Conservation (phyloP, 2,113 vertebrate species). For the Oceanites oceanicus region DNA sequence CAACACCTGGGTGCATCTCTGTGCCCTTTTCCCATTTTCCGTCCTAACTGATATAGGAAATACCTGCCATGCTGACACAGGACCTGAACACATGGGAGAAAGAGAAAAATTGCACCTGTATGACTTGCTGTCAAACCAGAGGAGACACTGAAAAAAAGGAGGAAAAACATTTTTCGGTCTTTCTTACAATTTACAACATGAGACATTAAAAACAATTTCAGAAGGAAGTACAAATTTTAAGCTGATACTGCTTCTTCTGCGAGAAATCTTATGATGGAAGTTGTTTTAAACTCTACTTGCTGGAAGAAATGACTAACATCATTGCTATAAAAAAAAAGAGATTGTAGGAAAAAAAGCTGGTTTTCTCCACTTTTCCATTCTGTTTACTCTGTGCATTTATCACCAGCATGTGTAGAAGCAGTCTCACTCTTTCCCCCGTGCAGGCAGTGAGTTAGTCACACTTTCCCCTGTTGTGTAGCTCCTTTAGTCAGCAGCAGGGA, state of each 20-base stretch:
- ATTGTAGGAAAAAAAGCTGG: background rate
- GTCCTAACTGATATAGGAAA: background rate
- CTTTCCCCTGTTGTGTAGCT: conserved; percentile 50
- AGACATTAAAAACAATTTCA: background rate
- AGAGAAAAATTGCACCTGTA: background rate
- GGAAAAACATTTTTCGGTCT: background rate
- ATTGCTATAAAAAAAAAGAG: background rate
- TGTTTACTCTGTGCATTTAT: conserved; percentile 51
- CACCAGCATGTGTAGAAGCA: conserved; percentile 23
- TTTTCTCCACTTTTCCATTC: conserved; percentile 34
- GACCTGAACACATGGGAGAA: background rate
- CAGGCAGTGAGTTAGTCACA: conserved; percentile 61
- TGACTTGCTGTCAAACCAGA: background rate
- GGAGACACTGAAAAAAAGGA: background rate
- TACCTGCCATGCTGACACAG: background rate
- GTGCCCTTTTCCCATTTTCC: background rate
- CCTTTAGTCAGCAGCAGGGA: conserved; percentile 58
- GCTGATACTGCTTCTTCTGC: background rate
- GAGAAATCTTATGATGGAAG: background rate
- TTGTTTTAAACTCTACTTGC: background rate
- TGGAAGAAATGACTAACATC: conserved; percentile 13
- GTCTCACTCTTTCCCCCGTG: conserved; percentile 40
- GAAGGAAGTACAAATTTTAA: background rate
- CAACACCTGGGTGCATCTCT: background rate
- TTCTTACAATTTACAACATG: background rate